A percentile compares a stretch with the other conserved stretches of the same genome.
phyloP scores from a whole-genome alignment of 2,113 vertebrate genomes.

The Apistogramma diplotaenia region DNA sequence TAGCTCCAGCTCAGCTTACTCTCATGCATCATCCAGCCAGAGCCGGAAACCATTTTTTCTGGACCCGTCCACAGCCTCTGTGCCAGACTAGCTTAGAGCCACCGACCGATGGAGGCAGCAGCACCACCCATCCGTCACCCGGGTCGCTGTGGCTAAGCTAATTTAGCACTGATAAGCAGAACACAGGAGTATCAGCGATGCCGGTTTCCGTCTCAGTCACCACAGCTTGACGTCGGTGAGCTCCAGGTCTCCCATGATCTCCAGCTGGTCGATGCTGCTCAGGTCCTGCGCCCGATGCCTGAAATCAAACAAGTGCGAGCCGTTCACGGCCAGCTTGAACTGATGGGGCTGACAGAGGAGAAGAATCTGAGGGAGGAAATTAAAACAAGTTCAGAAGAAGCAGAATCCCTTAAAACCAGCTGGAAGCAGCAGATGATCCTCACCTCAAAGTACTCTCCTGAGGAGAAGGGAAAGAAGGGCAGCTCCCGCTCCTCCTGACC shows the following conservation, averaged over 20 bases:
- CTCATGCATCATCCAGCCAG: slow-evolving; percentile 43
- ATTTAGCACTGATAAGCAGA: slow-evolving; percentile 27
- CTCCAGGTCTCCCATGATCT: slow-evolving; percentile 84
- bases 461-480: slow-evolving; percentile 85
- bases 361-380: slow-evolving; percentile 79
- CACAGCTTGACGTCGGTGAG: slow-evolving; percentile 85
- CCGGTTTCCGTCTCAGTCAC: slow-evolving; percentile 57
- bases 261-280: slow-evolving; percentile 82
- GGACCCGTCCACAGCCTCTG: background rate
- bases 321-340: slow-evolving; percentile 91
- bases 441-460: slow-evolving; percentile 98
- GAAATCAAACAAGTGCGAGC: slow-evolving; percentile 89
- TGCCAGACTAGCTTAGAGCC: slow-evolving; percentile 29
- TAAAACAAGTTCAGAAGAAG: background rate
- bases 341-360: slow-evolving; percentile 86
- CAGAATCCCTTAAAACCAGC: fast-evolving
- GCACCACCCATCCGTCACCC: background rate
- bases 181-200: background rate
- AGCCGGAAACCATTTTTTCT: background rate
- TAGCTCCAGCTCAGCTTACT: slow-evolving; percentile 12
- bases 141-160: slow-evolving; percentile 28
- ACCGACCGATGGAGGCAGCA: background rate
- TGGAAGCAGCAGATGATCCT: background rate
- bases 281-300: slow-evolving; percentile 90
- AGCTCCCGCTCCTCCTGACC: slow-evolving; percentile 89